Percentiles rank a stretch among this genome's conserved stretches.
Evolutionary conservation across 2,797 vertebrate genomes (phyloP).

Genomic region (Sebastes steindachneri): DNA sequence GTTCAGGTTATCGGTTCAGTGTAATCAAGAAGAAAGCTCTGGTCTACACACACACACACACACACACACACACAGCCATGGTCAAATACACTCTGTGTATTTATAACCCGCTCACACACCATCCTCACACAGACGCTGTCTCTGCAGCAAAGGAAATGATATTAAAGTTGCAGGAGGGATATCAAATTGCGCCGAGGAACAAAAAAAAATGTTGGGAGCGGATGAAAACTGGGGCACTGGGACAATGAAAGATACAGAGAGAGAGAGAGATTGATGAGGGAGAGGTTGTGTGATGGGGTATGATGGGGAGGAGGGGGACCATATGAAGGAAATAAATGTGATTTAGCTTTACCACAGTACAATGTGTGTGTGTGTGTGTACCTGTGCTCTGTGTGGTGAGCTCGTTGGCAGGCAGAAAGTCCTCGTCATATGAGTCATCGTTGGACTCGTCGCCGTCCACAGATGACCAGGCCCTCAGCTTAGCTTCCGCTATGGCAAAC

Average conservation of each 20-base stretch:
- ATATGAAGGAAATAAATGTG: constrained; percentile 25
- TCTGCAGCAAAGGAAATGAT: constrained; percentile 71
- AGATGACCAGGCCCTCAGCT: constrained; percentile 97
- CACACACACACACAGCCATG: constrained; percentile 9
- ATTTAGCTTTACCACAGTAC: neutral
- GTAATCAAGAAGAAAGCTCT: constrained; percentile 68
- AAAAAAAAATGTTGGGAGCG: constrained; percentile 65
- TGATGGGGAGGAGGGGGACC: neutral
- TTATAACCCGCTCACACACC: constrained; percentile 62
- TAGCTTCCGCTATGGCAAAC: constrained; percentile 97
- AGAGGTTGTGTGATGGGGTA: constrained; percentile 5
- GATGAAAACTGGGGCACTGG: constrained; percentile 82
- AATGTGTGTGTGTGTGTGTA: constrained; percentile 43
- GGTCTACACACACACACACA: constrained; percentile 11
- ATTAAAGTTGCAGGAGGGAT: constrained; percentile 85
- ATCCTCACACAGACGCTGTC: constrained; percentile 41
- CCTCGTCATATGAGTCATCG: constrained; percentile 96
- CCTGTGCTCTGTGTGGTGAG: constrained; percentile 86
- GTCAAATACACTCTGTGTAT: constrained; percentile 42
- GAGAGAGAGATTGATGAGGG: constrained; percentile 4
- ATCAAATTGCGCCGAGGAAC: constrained; percentile 77
- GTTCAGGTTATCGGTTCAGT: constrained; percentile 27
- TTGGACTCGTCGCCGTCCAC: constrained; percentile 96
- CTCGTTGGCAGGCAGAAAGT: constrained; percentile 88
- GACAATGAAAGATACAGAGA: constrained; percentile 62